A percentile compares a stretch with the other conserved stretches of the same genome.
Evolutionary conservation across 1,140 invertebrate genomes (phyloP).

Genomic region (Anadara kagoshimensis): DNA sequence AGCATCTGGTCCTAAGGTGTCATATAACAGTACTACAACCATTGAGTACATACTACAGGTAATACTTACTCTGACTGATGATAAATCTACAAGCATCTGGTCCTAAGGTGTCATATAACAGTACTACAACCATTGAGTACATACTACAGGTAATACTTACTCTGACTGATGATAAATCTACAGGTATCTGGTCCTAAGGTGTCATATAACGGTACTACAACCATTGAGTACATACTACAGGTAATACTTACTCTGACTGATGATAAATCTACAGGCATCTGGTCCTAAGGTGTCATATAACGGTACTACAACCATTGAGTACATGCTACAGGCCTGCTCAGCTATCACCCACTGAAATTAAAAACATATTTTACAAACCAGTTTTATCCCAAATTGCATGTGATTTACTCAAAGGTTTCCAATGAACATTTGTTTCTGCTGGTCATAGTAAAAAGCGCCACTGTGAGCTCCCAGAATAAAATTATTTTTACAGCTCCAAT

Average conservation of each 20-base stretch:
- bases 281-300: constrained; percentile 97
- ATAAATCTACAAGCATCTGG: constrained; percentile 94
- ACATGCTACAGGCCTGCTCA: constrained; percentile 94
- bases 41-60: constrained; percentile 94
- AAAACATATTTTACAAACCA: not conserved
- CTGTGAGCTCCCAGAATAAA: no score
- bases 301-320: constrained; percentile 95
- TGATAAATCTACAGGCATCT: constrained; percentile 95
- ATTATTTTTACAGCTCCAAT: not conserved
- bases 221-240: constrained; percentile 86
- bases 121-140: constrained; percentile 95
- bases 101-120: constrained; percentile 77
- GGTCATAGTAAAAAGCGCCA: no score
- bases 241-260: constrained; percentile 86
- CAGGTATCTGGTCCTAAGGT: constrained; percentile 96
- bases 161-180: constrained; percentile 96
- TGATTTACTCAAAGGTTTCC: no score
- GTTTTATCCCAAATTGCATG: not conserved
- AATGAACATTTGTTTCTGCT: no score
- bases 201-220: constrained; percentile 96
- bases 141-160: constrained; percentile 89
- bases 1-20: constrained; percentile 95
- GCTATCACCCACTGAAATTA: constrained; percentile 91
- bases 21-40: constrained; percentile 96
- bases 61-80: constrained; percentile 92